Conservation (phyloP, 2,888 invertebrate species). For the Phyllotreta striolata region DNA sequence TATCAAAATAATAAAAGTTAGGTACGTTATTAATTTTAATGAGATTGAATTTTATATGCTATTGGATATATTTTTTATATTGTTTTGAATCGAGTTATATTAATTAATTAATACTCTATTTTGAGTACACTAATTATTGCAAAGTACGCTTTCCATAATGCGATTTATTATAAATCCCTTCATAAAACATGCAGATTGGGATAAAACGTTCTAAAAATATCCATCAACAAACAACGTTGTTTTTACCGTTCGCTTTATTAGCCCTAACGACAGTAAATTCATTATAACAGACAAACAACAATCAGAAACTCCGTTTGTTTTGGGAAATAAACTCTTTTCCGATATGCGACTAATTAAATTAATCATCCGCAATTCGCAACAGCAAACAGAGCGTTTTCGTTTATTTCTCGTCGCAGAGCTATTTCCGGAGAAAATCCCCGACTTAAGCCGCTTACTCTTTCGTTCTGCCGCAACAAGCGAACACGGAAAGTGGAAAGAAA, state of each 20-base stretch:
- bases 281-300: conserved; percentile 10
- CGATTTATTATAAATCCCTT: too few species aligned
- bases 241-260: background rate
- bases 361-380: conserved; percentile 24
- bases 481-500: conserved; percentile 41
- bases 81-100: too few species aligned
- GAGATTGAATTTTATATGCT: too few species aligned
- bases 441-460: conserved; percentile 32
- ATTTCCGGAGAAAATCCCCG: conserved; percentile 25
- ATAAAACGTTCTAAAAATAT: too few species aligned
- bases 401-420: conserved; percentile 20
- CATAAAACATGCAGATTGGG: too few species aligned
- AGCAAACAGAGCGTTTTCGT: conserved; percentile 24
- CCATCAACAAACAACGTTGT: background rate
- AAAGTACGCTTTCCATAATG: too few species aligned
- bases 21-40: too few species aligned
- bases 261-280: conserved; percentile 1
- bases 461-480: conserved; percentile 34
- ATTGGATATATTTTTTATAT: too few species aligned
- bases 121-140: too few species aligned
- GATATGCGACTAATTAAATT: conserved; percentile 22
- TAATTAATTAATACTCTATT: too few species aligned
- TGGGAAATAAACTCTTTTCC: conserved; percentile 21
- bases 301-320: conserved; percentile 1
- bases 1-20: too few species aligned